A percentile compares a stretch with the other conserved stretches of the same genome.
Evolutionary conservation across 2,797 vertebrate genomes (phyloP).

Genomic region (Spinibarbus caldwelli): DNA sequence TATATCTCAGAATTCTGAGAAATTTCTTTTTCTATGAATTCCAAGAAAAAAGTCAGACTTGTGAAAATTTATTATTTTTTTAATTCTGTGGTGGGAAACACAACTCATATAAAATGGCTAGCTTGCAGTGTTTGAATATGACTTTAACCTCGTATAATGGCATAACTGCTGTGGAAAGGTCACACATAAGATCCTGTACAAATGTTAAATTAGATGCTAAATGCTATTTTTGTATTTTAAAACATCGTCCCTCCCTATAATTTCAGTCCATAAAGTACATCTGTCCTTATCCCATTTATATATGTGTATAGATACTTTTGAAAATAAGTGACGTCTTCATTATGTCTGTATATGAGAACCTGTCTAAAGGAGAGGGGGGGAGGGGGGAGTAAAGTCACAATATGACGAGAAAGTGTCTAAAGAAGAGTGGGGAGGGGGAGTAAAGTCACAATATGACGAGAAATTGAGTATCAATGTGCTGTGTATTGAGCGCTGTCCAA

Average conservation of each 20-base stretch:
- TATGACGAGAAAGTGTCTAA: conserved; percentile 60
- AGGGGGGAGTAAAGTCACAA: conserved; percentile 59
- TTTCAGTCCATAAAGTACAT: conserved; percentile 23
- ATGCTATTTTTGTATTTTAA: conserved; percentile 40
- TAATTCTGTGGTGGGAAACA: neutral
- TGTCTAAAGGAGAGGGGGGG: conserved; percentile 62
- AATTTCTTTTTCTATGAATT: neutral
- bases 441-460: conserved; percentile 56
- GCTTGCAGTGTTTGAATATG: neutral
- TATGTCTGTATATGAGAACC: conserved; percentile 60
- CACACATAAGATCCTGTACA: conserved; percentile 8
- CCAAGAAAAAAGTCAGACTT: neutral
- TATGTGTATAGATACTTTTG: conserved; percentile 62
- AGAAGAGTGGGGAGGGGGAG: conserved; percentile 61
- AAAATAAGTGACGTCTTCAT: conserved; percentile 54
- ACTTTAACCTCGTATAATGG: neutral
- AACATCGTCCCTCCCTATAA: neutral
- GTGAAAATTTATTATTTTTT: neutral
- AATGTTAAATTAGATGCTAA: conserved; percentile 16
- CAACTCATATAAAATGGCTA: neutral
- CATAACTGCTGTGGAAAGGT: neutral
- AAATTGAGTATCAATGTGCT: conserved; percentile 41
- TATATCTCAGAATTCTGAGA: neutral
- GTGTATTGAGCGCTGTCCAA: neutral
- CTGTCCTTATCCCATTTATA: conserved; percentile 40